Base-by-base conservation (phyloP, 2,113 vertebrate species). In the Carettochelys insculpta region DNA sequence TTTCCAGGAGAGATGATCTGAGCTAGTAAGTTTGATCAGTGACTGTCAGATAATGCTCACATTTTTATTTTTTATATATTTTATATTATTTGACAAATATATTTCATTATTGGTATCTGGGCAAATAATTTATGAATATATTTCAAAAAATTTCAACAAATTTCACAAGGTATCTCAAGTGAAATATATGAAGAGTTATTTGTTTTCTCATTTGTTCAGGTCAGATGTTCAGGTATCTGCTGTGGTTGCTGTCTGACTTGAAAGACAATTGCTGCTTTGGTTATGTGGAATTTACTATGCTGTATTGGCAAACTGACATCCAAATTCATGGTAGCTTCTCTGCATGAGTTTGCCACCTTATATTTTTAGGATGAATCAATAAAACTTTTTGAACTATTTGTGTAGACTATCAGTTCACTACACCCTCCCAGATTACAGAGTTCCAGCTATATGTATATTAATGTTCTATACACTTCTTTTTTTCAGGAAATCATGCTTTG, bases 401-500 rank as follows among this genome's bases (percentile, higher is more conserved):
- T 84, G 11, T 43, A 94, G 83, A 93, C 58, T 87, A 75, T 38
- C 38, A 45, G 41, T 2, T 45, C 45, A 25, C 41, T 73, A n/a
- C 71, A 73, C 41, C 45, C 20, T 73, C 24, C 71, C 41, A 45
- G 71, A 45, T 75, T 43, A 75, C 12, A 73, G 14, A 50, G 80
- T 94, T 93, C 94, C 89, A 95, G 65, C 52, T 86, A 85, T 51
- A 78, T 61, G 77, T 92, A 86, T 93, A 89, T 38, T 7, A 58
- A 54, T 94, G 93, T 5, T 79, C 73, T 38, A 54, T 68, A 38
- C 4, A 10, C 19, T 38, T 22, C 61, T 22, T 17, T 68, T 38
- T n/a, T 68, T 68, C n/a, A 22, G 61, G n/a, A 68, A 34, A 68
- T 38, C 9, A 5, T 68, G 19, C n/a, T 68, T 19, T 68, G n/a